These are phyloP conservation scores for Tineola bisselliella DNA, from an alignment of 2,888 invertebrate genomes.

Conservation along the genomic window DNA sequence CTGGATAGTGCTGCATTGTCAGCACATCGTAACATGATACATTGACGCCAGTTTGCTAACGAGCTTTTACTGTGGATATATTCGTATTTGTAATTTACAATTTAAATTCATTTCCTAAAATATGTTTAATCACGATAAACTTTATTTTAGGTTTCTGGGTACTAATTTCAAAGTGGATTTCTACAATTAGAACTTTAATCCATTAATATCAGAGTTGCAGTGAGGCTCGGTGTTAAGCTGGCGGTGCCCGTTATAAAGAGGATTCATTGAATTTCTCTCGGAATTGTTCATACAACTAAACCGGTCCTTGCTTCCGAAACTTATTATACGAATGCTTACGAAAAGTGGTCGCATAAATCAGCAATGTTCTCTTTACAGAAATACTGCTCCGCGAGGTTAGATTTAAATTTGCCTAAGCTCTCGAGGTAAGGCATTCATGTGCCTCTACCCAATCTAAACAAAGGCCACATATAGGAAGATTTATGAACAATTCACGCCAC, in stretches of 20 bases:
- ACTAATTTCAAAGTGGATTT: not conserved
- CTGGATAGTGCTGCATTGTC: not conserved
- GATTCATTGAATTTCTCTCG: constrained; percentile 10
- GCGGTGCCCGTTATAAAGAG: not conserved
- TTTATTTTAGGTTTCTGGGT: too few species aligned
- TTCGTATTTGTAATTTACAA: too few species aligned
- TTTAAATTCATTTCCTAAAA: too few species aligned
- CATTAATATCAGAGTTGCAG: not conserved
- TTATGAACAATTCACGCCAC: constrained; percentile 60
- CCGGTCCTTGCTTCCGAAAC: constrained; percentile 5
- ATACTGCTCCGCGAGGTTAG: constrained; percentile 2
- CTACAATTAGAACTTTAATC: not conserved
- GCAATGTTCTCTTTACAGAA: constrained; percentile 13
- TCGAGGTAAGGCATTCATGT: constrained; percentile 32
- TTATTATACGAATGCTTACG: constrained; percentile 12
- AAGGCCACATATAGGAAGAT: constrained; percentile 54
- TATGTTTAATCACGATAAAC: too few species aligned
- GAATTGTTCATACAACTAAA: constrained; percentile 9
- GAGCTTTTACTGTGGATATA: not conserved
- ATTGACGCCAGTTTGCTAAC: not conserved
- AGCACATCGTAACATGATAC: not conserved
- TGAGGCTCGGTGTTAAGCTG: not conserved
- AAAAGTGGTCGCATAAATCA: constrained; percentile 14
- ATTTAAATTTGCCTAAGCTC: constrained; percentile 28
- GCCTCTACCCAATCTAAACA: constrained; percentile 43